Evolutionary conservation across 2,113 vertebrate genomes (phyloP).

Genomic region (Rhegmatorhina hoffmannsi): DNA sequence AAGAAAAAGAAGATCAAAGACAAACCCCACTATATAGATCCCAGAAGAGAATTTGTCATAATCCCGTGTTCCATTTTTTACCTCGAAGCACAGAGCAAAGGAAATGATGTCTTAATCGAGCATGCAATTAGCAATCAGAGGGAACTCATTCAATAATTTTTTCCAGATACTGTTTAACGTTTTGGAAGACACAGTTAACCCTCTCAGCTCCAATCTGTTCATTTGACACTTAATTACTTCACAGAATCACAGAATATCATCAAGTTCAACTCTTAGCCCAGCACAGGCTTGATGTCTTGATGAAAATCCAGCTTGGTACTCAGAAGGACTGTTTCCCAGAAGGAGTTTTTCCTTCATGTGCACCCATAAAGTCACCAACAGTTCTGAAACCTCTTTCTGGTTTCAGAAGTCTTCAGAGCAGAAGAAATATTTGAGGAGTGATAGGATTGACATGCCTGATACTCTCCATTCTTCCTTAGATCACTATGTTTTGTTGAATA

Average conservation of each 20-base stretch:
- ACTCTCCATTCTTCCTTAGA: not conserved
- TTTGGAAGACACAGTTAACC: not conserved
- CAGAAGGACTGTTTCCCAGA: not conserved
- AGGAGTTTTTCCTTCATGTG: not conserved
- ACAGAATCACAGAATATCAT: not conserved
- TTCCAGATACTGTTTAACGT: not conserved
- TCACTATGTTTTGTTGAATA: not conserved
- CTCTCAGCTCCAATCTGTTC: not conserved
- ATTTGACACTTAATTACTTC: not conserved
- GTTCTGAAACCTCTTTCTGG: not conserved
- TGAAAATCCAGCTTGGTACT: not conserved
- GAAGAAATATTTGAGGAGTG: not conserved
- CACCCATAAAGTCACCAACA: not conserved
- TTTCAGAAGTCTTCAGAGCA: not conserved
- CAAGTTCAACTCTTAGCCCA: not conserved
- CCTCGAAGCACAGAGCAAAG: conserved; percentile 14
- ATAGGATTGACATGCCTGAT: not conserved
- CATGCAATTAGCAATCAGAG: conserved; percentile 3
- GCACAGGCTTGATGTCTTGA: not conserved
- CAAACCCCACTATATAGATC: not conserved
- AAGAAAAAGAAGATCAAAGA: conserved; percentile 45
- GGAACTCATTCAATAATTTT: not conserved
- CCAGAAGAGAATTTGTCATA: conserved; percentile 24
- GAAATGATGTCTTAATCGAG: conserved; percentile 1
- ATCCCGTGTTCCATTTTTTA: not conserved